Evolutionary conservation across 2,888 invertebrate species (phyloP), one percentile per base, ranked within the genome.

Genomic region (Chorisops tibialis): DNA sequence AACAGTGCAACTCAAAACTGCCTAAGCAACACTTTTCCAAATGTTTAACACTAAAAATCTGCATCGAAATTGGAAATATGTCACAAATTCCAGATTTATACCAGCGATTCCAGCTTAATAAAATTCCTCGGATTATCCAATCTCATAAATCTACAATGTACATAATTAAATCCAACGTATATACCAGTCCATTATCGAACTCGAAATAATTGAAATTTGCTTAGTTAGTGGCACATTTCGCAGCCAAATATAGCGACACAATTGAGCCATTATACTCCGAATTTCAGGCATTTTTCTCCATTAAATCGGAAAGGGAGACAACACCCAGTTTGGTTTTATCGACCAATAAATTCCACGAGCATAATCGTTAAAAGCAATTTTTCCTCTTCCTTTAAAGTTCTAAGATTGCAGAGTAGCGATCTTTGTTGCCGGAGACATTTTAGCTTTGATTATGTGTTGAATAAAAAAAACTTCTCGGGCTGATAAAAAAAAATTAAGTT

Each of bases 361-460:
- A 61, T 61, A 61, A 61, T 61, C 61, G 45, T 61, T 61, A 61
- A 52, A 21, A 52, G 52, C 51, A 61, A 52, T 61, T 61, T 52
- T 30, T 9, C 1, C 9, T 9, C 9, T 30, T 9, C 30, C 9
- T 30, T 30, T 7, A 30, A 30, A 30, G 1, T 30, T 30, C 7
- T 30, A 30, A 30, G 30, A 30, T 2, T 30, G 5, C 30, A 30
- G 30, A 9, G 30, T 9, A 2, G 30, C 5, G 9, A 7, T 9
- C 9, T 30, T 30, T 30, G 30, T 30, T 9, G 30, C 9, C 30
- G 9, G 30, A 30, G 30, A 30, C 9, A 30, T 30, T 30, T 30
- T 30, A 30, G 3, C 30, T 30, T 30, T 30, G 30, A 9, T 30
- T 7, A 30, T 30, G n/a, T 48, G 48, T 6, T 19, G 12, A 5